These are phyloP conservation scores for Saccostrea glomerata DNA, from an alignment of 1,140 invertebrate species.

Conservation along the genomic window DNA sequence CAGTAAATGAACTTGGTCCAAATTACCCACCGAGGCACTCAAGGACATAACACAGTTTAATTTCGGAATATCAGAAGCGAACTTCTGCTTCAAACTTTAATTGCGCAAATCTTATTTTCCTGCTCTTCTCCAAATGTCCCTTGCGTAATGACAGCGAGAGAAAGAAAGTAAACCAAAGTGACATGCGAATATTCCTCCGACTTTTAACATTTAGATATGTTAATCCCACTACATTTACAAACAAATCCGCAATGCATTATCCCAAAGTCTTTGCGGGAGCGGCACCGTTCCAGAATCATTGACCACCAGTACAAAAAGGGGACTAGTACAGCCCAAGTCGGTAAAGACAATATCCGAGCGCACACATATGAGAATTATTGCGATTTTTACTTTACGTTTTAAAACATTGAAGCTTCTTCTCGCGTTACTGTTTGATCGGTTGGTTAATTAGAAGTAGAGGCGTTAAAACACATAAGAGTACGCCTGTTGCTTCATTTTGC, in stretches of 20 bases:
- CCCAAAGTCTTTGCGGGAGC: neutral
- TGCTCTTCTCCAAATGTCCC: neutral
- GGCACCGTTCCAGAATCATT: neutral
- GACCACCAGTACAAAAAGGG: neutral
- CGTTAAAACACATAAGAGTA: neutral
- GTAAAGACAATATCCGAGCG: neutral
- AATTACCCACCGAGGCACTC: neutral
- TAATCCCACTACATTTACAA: neutral
- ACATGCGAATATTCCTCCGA: slow-evolving; percentile 7
- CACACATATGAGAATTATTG: neutral
- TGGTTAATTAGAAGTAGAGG: neutral
- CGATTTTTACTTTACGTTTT: neutral
- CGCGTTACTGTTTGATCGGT: neutral
- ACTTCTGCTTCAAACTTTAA: neutral
- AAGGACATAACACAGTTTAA: slow-evolving; percentile 25
- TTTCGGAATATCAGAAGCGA: neutral
- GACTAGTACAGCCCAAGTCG: neutral
- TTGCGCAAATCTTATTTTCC: neutral
- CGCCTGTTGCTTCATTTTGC: neutral
- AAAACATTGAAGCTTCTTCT: neutral
- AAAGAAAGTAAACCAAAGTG: neutral
- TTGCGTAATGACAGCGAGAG: neutral
- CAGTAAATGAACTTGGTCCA: neutral
- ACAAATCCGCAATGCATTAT: neutral
- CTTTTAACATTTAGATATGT: slow-evolving; percentile 15